phyloP scores from a whole-genome alignment of 2,113 vertebrate species.

The Hemibagrus wyckioides region DNA sequence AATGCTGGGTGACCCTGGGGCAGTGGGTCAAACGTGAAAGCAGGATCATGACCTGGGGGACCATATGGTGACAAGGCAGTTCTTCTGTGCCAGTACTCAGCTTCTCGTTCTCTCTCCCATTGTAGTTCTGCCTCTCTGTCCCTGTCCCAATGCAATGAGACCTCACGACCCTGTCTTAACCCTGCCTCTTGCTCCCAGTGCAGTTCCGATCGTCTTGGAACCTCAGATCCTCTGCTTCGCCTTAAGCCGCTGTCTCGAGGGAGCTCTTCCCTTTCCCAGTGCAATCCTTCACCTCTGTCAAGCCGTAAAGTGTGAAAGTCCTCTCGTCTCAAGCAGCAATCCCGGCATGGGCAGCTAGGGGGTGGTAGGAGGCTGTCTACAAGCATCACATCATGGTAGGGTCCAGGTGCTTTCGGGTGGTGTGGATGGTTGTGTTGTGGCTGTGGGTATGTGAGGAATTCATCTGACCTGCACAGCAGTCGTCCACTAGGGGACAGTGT shows the following conservation, averaged over 20 bases:
- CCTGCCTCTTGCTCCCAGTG: slow-evolving; percentile 70
- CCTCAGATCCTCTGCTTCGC: slow-evolving; percentile 62
- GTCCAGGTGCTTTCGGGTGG: slow-evolving; percentile 63
- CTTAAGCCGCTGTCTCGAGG: slow-evolving; percentile 69
- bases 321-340: slow-evolving; percentile 76
- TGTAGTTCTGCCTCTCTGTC: slow-evolving; percentile 75
- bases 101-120: slow-evolving; percentile 75
- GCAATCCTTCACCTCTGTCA: slow-evolving; percentile 71
- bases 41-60: slow-evolving; percentile 68
- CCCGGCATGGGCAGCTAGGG: slow-evolving; percentile 76
- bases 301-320: slow-evolving; percentile 76
- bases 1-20: slow-evolving; percentile 75
- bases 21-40: slow-evolving; percentile 76
- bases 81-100: slow-evolving; percentile 74
- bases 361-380: slow-evolving; percentile 72
- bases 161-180: slow-evolving; percentile 66
- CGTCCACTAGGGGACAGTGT: slow-evolving; percentile 59
- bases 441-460: slow-evolving; percentile 66
- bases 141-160: slow-evolving; percentile 76
- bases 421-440: slow-evolving; percentile 65
- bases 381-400: slow-evolving; percentile 80
- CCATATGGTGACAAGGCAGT: slow-evolving; percentile 73
- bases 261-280: slow-evolving; percentile 73
- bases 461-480: slow-evolving; percentile 68
- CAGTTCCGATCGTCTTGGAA: slow-evolving; percentile 63